Percentiles rank a stretch among this genome's conserved stretches.
phyloP scores from a whole-genome alignment of 2,797 vertebrate species.

The Hylomyscus alleni region DNA sequence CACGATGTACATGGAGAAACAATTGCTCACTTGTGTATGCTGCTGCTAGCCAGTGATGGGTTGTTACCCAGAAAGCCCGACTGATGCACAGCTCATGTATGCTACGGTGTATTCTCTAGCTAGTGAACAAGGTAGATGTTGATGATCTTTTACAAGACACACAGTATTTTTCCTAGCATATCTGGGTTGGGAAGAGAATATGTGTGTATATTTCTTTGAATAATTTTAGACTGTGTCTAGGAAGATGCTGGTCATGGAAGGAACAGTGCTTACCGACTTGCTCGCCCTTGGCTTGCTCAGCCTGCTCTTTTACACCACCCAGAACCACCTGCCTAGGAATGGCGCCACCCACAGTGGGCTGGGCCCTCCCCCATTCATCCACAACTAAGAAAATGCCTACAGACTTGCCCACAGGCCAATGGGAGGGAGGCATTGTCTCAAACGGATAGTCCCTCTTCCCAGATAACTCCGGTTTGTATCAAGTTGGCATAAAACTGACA shows the following conservation, averaged over 20 bases:
- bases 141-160: not conserved
- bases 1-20: not conserved
- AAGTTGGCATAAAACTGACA: too few species aligned
- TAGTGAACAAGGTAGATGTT: slow-evolving; percentile 23
- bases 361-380: too few species aligned
- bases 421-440: too few species aligned
- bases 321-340: too few species aligned
- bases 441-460: too few species aligned
- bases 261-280: too few species aligned
- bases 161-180: not conserved
- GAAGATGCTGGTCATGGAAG: not conserved
- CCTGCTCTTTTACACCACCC: too few species aligned
- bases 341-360: too few species aligned
- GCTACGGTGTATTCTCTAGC: not conserved
- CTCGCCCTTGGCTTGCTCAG: not conserved
- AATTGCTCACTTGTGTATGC: not conserved
- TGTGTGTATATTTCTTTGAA: slow-evolving; percentile 30
- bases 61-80: not conserved
- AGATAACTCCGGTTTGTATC: too few species aligned
- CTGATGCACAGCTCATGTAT: not conserved
- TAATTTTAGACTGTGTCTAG: not conserved
- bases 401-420: too few species aligned
- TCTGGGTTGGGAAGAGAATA: not conserved
- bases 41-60: not conserved
- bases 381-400: too few species aligned